These are phyloP conservation scores for Malacoraja senta DNA, from an alignment of 2,797 vertebrate genomes.

Conservation along the genomic window DNA sequence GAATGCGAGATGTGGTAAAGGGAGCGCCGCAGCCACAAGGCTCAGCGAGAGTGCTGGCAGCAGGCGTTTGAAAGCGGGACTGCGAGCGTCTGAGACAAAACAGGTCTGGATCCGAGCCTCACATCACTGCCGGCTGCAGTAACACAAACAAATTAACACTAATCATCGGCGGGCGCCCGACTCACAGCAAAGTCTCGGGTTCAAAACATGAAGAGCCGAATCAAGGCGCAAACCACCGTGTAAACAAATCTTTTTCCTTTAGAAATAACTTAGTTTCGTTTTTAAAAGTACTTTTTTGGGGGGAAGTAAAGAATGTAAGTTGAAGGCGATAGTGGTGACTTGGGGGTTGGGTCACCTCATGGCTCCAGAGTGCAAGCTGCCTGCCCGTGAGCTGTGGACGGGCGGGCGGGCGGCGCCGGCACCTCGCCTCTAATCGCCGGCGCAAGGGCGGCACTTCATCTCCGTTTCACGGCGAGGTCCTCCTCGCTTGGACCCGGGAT, in stretches of 20 bases:
- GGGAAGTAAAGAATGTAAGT: neutral
- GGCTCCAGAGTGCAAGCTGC: neutral
- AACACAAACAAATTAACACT: neutral
- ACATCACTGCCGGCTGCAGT: neutral
- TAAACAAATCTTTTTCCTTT: neutral
- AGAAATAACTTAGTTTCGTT: neutral
- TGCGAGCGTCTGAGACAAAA: neutral
- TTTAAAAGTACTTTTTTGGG: neutral
- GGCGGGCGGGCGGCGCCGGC: too few relatives aligned
- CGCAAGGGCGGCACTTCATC: too few relatives aligned
- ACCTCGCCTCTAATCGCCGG: too few relatives aligned
- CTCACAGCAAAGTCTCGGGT: neutral
- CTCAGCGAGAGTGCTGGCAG: neutral
- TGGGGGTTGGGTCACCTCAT: neutral
- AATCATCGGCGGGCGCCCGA: neutral
- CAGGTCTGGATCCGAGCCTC: neutral
- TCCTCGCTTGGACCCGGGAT: neutral
- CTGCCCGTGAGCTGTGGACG: too few relatives aligned
- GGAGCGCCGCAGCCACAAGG: neutral
- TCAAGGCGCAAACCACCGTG: too few relatives aligned
- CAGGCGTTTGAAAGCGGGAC: neutral
- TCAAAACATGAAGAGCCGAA: neutral
- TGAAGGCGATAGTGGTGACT: neutral
- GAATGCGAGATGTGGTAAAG: too few relatives aligned
- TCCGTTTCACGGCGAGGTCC: too few relatives aligned